phyloP scores from a whole-genome alignment of 2,888 invertebrate species.

The Dysmachus trigonus region DNA sequence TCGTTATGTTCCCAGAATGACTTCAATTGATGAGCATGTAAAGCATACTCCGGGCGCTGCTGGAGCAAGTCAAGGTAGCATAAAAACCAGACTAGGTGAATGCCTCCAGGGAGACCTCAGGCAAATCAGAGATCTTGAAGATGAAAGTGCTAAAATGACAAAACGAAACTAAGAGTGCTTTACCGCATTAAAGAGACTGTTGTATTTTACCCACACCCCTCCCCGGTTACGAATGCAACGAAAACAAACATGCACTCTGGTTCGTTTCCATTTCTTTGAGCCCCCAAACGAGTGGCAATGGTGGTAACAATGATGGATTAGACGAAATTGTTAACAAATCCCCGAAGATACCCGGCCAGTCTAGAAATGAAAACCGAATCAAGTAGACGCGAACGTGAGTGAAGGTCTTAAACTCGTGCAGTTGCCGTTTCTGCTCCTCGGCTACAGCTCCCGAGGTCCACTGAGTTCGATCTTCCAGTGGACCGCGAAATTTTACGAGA shows the following conservation, averaged over 20 bases:
- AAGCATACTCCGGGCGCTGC: neutral
- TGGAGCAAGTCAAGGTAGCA: neutral
- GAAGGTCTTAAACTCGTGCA: neutral
- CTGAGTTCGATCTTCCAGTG: neutral
- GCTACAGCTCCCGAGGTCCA: neutral
- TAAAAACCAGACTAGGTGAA: conserved; percentile 16
- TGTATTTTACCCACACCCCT: neutral
- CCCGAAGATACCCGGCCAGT: conserved; percentile 38
- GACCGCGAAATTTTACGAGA: neutral
- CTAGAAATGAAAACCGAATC: conserved; percentile 42
- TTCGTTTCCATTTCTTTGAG: conserved; percentile 4
- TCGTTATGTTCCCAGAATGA: conserved; percentile 13
- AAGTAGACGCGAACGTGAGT: conserved; percentile 33
- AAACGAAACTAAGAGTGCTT: conserved; percentile 10
- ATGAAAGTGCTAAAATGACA: conserved; percentile 30
- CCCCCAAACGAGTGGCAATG: neutral
- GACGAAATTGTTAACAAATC: conserved; percentile 47
- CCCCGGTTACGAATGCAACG: neutral
- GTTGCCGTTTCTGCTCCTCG: conserved; percentile 25
- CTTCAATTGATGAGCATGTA: neutral
- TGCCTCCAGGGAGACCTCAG: neutral
- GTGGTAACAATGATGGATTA: conserved; percentile 22
- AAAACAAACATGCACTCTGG: neutral
- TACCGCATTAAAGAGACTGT: neutral
- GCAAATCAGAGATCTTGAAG: neutral